Evolutionary conservation across 1,140 invertebrate species (phyloP).

Genomic region (Euura lappo): DNA sequence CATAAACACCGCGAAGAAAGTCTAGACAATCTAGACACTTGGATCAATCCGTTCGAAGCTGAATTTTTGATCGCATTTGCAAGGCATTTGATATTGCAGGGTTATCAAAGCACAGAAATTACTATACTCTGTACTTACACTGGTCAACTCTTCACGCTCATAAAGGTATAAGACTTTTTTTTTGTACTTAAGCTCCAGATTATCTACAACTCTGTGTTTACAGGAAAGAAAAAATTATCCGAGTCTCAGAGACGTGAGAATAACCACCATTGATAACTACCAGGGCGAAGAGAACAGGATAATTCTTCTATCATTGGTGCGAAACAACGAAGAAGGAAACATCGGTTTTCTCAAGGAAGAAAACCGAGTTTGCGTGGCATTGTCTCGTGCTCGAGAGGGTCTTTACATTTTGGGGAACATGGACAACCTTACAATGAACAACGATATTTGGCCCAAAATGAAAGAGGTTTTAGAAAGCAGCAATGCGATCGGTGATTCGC

Average conservation of each 20-base stretch:
- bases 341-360: conserved; percentile 79
- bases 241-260: conserved; percentile 57
- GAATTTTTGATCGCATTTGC: conserved; percentile 63
- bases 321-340: conserved; percentile 71
- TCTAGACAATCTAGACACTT: conserved; percentile 60
- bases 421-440: conserved; percentile 59
- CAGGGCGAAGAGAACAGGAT: conserved; percentile 89
- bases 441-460: conserved; percentile 63
- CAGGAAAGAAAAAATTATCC: neutral
- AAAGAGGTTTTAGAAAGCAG: conserved; percentile 53
- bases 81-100: conserved; percentile 67
- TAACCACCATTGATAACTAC: conserved; percentile 81
- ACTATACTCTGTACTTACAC: conserved; percentile 74
- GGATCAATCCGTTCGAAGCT: conserved; percentile 69
- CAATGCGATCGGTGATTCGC: conserved; percentile 50
- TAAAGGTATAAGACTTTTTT: conserved; percentile 44
- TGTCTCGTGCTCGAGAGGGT: conserved; percentile 81
- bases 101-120: conserved; percentile 65
- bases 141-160: conserved; percentile 57
- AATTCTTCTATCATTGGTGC: conserved; percentile 81
- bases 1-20: conserved; percentile 62
- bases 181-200: too few relatives aligned
- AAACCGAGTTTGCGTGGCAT: conserved; percentile 84
- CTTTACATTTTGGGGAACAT: conserved; percentile 75
- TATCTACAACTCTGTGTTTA: too few relatives aligned